Evolutionary conservation across 2,888 invertebrate genomes (phyloP).

Genomic region (Therioaphis trifolii): DNA sequence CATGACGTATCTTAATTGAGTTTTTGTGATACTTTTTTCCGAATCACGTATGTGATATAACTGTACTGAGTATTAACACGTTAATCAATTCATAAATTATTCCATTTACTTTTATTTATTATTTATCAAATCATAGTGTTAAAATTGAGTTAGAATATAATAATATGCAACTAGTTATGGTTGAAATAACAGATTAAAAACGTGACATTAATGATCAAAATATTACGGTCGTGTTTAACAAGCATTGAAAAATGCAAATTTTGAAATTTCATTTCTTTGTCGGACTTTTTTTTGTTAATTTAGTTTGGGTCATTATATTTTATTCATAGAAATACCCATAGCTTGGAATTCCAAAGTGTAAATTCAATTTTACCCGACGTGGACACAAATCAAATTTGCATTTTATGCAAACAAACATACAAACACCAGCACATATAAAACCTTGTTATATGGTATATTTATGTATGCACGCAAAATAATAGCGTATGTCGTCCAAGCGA

Average conservation of each 20-base stretch:
- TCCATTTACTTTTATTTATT: too few relatives aligned
- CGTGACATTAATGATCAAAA: constrained; percentile 24
- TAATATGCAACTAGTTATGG: not conserved
- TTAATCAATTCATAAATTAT: too few relatives aligned
- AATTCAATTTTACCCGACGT: constrained; percentile 47
- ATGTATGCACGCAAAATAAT: constrained; percentile 21
- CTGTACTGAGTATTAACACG: too few relatives aligned
- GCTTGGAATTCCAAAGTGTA: constrained; percentile 18
- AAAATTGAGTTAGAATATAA: too few relatives aligned
- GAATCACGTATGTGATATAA: too few relatives aligned
- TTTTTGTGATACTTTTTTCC: too few relatives aligned
- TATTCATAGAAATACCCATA: constrained; percentile 51
- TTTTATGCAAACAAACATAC: constrained; percentile 43
- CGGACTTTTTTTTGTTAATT: constrained; percentile 2
- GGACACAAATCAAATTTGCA: constrained; percentile 55
- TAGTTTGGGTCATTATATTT: constrained; percentile 48
- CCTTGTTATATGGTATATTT: constrained; percentile 14
- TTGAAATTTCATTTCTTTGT: not conserved
- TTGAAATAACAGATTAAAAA: not conserved
- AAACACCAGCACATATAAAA: constrained; percentile 14
- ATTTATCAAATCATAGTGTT: too few relatives aligned
- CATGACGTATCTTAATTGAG: too few relatives aligned
- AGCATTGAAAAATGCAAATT: not conserved
- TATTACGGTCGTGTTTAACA: not conserved
- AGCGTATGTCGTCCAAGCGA: not conserved